These are phyloP conservation scores for Puma concolor DNA, from an alignment of 2,113 vertebrate genomes.

Conservation along the genomic window DNA sequence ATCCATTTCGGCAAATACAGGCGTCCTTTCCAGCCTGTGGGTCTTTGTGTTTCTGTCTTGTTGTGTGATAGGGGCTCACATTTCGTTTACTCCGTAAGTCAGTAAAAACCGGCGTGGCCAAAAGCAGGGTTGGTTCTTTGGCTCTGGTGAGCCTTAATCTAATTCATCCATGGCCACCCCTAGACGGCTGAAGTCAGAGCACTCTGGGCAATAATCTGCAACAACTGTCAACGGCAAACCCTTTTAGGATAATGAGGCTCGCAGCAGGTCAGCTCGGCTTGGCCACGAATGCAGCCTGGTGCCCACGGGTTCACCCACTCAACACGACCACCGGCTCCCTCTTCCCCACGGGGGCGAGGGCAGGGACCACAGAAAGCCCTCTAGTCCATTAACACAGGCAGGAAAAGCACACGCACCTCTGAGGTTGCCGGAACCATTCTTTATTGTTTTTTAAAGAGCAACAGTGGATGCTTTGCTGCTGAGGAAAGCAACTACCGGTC, in stretches of 20 bases:
- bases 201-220: not conserved
- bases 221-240: not conserved
- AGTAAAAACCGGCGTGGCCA: not conserved
- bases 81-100: not conserved
- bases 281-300: fast-evolving
- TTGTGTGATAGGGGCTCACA: not conserved
- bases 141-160: not conserved
- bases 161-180: not conserved
- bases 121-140: not conserved
- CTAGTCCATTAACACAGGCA: fast-evolving
- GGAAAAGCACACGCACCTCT: fast-evolving
- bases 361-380: fast-evolving
- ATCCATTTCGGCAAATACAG: fast-evolving
- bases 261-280: not conserved
- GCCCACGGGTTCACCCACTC: fast-evolving
- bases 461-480: not conserved
- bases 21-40: not conserved
- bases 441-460: not conserved
- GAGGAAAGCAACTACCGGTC: not conserved
- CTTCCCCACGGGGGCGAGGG: fast-evolving
- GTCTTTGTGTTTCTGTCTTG: not conserved
- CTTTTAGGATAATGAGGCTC: not conserved
- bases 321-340: not conserved
- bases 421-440: fast-evolving
- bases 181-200: not conserved